phyloP scores from a whole-genome alignment of 2,888 invertebrate species.

The Heteromurus nitidus region DNA sequence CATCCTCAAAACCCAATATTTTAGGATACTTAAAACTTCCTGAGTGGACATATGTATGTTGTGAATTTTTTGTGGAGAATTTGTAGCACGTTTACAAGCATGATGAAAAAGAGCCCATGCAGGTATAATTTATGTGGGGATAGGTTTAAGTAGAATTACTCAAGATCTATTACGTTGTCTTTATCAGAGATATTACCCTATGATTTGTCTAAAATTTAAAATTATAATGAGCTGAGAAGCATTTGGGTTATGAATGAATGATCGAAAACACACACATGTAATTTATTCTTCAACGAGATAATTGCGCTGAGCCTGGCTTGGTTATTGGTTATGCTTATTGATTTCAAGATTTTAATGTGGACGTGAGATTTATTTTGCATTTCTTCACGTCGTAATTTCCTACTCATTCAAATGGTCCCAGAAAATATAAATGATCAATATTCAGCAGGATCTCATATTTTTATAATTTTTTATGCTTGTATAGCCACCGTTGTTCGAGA shows the following conservation, averaged over 20 bases:
- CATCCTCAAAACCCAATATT: background rate
- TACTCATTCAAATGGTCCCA: background rate
- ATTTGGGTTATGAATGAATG: background rate
- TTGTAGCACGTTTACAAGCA: too few species aligned
- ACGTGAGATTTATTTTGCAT: slow-evolving; percentile 17
- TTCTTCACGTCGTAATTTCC: background rate
- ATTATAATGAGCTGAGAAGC: slow-evolving; percentile 12
- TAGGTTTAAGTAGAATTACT: too few species aligned
- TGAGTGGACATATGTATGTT: background rate
- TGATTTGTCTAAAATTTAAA: slow-evolving; percentile 19
- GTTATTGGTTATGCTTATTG: too few species aligned
- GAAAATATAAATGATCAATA: background rate
- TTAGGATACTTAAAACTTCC: background rate
- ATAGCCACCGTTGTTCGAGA: slow-evolving; percentile 64
- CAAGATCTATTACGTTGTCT: too few species aligned
- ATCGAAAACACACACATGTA: too few species aligned
- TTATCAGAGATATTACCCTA: too few species aligned
- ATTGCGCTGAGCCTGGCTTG: too few species aligned
- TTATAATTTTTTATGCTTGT: slow-evolving; percentile 17
- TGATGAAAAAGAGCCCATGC: too few species aligned
- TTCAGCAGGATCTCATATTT: background rate
- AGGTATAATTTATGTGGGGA: too few species aligned
- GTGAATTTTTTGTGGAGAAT: too few species aligned
- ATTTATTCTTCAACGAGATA: too few species aligned
- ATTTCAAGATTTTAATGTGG: background rate